These are phyloP conservation scores for Mus spicilegus DNA, from an alignment of 2,113 vertebrate genomes.

Conservation along the genomic window DNA sequence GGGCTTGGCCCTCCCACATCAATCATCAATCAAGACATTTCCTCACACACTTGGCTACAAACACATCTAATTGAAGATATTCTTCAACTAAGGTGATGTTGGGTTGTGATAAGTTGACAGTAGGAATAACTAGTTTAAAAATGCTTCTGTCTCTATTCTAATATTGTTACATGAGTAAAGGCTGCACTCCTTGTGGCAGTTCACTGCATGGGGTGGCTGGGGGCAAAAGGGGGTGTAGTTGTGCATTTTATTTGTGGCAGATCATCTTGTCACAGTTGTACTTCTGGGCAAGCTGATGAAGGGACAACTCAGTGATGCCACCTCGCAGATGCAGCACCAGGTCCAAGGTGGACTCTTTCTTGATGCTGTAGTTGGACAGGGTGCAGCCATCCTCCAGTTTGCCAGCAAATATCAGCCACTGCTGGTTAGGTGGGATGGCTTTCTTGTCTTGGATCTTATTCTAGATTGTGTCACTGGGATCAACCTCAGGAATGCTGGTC, in stretches of 20 bases:
- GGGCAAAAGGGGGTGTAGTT: no score
- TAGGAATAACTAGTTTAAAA: not conserved
- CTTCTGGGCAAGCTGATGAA: no score
- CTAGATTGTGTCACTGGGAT: constrained; percentile 91
- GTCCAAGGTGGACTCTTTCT: no score
- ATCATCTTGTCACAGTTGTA: no score
- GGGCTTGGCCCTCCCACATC: not conserved
- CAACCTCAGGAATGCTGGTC: constrained; percentile 88
- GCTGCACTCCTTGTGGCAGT: no score
- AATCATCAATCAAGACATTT: not conserved
- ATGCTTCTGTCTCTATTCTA: not conserved
- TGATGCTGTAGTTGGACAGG: no score
- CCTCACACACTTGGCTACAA: not conserved
- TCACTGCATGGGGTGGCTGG: no score
- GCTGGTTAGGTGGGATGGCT: constrained; percentile 55
- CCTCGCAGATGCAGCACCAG: no score
- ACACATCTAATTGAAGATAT: not conserved
- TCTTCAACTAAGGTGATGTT: not conserved
- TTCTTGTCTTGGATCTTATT: constrained; percentile 91
- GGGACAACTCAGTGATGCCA: no score
- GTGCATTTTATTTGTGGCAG: no score
- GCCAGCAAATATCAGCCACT: no score
- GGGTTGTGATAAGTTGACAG: not conserved
- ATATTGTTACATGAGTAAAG: not conserved
- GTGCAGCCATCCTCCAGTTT: no score